phyloP scores from a whole-genome alignment of 2,888 invertebrate genomes.

The Cataglyphis altisquamis region DNA sequence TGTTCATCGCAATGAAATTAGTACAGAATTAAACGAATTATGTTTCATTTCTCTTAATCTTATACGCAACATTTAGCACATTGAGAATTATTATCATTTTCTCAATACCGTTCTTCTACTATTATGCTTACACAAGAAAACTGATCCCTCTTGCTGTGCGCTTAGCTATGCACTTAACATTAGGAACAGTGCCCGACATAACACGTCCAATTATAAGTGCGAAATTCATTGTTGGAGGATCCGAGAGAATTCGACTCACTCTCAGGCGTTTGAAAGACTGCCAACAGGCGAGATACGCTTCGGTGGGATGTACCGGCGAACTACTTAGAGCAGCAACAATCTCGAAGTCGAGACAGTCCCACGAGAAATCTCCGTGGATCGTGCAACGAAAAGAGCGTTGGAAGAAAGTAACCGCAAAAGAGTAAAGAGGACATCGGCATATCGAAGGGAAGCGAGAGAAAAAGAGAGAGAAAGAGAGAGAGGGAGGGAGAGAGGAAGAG shows the following conservation, averaged over 20 bases:
- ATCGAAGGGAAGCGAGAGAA: background rate
- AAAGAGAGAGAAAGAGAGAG: slow-evolving; percentile 22
- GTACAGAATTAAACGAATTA: background rate
- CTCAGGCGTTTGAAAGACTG: slow-evolving; percentile 77
- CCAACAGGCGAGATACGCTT: slow-evolving; percentile 75
- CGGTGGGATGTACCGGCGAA: slow-evolving; percentile 63
- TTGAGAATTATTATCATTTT: slow-evolving; percentile 57
- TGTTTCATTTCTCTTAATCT: slow-evolving; percentile 20
- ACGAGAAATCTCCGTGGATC: slow-evolving; percentile 72
- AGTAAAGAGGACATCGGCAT: slow-evolving; percentile 47
- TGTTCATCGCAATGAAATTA: background rate
- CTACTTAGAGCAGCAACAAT: slow-evolving; percentile 76
- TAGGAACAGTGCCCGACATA: slow-evolving; percentile 78
- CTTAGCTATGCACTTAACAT: slow-evolving; percentile 78
- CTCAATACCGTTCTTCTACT: slow-evolving; percentile 52
- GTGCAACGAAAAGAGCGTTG: slow-evolving; percentile 60
- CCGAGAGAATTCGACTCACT: slow-evolving; percentile 60
- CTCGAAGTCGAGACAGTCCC: slow-evolving; percentile 70
- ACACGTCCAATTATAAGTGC: slow-evolving; percentile 84
- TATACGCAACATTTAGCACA: slow-evolving; percentile 54
- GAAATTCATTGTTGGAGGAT: slow-evolving; percentile 82
- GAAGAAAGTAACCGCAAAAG: slow-evolving; percentile 45
- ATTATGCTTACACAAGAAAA: slow-evolving; percentile 62
- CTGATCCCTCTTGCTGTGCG: slow-evolving; percentile 64
- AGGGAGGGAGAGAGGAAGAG: slow-evolving; percentile 37